Evolutionary conservation across 2,113 vertebrate genomes (phyloP).

Genomic region (Hydropotes inermis): DNA sequence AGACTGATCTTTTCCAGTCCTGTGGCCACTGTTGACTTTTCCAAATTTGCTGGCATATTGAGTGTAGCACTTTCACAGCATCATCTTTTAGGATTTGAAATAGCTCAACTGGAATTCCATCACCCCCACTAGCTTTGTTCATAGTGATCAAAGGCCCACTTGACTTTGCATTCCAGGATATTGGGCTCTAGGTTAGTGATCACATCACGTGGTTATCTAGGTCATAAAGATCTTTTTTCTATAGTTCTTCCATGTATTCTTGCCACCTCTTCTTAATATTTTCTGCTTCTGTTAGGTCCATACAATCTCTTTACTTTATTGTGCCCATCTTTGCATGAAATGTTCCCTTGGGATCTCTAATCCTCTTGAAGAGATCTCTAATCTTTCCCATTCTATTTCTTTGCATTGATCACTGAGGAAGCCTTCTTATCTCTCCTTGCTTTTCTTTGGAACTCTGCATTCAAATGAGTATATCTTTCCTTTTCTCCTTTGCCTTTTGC

Average conservation of each 20-base stretch:
- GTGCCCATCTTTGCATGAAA: not conserved
- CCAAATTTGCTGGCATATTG: not conserved
- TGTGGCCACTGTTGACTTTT: not conserved
- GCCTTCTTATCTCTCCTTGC: not conserved
- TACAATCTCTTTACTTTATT: not conserved
- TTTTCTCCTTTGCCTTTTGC: not conserved
- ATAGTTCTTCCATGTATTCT: not conserved
- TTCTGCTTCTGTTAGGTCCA: not conserved
- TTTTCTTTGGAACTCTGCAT: not conserved
- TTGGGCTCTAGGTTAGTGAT: not conserved
- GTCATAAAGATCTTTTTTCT: not conserved
- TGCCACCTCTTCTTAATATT: not conserved
- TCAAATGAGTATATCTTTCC: not conserved
- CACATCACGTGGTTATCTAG: not conserved
- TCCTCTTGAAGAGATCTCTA: not conserved
- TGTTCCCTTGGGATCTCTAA: not conserved
- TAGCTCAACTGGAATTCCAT: not conserved
- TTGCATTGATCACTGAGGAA: not conserved
- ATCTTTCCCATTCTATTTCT: not conserved
- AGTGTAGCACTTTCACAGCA: not conserved
- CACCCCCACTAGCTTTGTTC: not conserved
- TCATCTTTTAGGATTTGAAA: not conserved
- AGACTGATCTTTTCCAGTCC: not conserved
- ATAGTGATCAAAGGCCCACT: too few relatives aligned
- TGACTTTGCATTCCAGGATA: not conserved